Evolutionary conservation across 2,797 vertebrate genomes (phyloP).

Genomic region (Protosalanx chinensis): DNA sequence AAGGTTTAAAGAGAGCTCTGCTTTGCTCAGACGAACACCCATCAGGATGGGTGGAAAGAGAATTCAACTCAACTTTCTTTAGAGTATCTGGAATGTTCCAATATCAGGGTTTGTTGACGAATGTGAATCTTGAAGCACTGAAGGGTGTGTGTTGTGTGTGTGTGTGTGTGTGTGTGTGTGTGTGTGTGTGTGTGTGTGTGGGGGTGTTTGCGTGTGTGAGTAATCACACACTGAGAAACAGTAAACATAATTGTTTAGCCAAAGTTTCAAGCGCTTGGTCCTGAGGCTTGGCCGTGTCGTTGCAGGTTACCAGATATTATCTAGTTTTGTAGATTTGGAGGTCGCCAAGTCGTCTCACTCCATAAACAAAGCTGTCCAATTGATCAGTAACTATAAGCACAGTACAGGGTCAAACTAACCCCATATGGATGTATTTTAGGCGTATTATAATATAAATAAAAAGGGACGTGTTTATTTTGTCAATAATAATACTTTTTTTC

Average conservation of each 20-base stretch:
- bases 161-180: conserved; percentile 9
- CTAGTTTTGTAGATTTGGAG: conserved; percentile 35
- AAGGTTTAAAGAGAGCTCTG: background rate
- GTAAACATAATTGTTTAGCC: conserved; percentile 48
- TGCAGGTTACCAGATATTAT: conserved; percentile 17
- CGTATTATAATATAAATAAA: background rate
- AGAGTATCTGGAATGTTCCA: conserved; percentile 44
- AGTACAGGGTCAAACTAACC: conserved; percentile 55
- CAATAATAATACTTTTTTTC: background rate
- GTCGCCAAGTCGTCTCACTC: conserved; percentile 35
- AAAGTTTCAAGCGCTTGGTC: conserved; percentile 49
- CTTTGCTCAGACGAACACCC: no score
- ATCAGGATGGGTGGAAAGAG: background rate
- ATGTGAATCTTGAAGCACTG: conserved; percentile 46
- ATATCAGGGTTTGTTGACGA: conserved; percentile 57
- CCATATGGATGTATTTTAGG: conserved; percentile 35
- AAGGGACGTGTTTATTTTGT: conserved; percentile 3
- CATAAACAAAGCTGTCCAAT: conserved; percentile 17
- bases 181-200: conserved; percentile 4
- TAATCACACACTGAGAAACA: conserved; percentile 13
- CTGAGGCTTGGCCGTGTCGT: conserved; percentile 48
- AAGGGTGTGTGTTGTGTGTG: conserved; percentile 27
- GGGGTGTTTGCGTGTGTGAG: conserved; percentile 2
- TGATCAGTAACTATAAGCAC: conserved; percentile 57
- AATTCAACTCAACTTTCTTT: background rate